Conservation (phyloP, 1,140 invertebrate genomes). For the Drosophila setifemur region DNA sequence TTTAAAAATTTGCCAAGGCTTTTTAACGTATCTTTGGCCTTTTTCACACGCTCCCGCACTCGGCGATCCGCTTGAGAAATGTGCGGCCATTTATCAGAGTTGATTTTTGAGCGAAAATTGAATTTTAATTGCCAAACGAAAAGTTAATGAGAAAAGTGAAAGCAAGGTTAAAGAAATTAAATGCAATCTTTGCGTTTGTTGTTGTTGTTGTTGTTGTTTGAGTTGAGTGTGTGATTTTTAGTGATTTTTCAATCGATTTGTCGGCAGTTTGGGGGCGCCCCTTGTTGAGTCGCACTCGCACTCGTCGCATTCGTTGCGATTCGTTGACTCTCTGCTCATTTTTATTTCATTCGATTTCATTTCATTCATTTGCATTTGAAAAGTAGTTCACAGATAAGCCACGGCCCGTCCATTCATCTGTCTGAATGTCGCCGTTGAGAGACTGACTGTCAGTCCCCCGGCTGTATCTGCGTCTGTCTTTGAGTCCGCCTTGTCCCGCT, state of each 20-base stretch:
- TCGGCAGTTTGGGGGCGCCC: constrained; percentile 30
- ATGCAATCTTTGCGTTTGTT: constrained; percentile 35
- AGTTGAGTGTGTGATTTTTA: constrained; percentile 16
- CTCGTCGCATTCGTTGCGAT: constrained; percentile 34
- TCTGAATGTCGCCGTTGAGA: constrained; percentile 9
- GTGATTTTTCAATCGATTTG: constrained; percentile 71
- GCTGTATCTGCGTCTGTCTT: not conserved
- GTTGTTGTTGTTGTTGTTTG: constrained; percentile 35
- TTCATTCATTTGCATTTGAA: constrained; percentile 60
- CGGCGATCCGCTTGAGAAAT: constrained; percentile 47
- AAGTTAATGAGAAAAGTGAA: constrained; percentile 81
- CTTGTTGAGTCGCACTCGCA: constrained; percentile 47
- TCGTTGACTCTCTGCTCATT: constrained; percentile 32
- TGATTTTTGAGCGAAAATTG: constrained; percentile 63
- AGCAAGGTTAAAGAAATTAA: constrained; percentile 80
- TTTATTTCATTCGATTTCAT: constrained; percentile 36
- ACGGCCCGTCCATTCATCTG: constrained; percentile 26
- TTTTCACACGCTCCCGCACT: constrained; percentile 73
- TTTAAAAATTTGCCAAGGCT: constrained; percentile 72
- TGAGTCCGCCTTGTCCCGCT: constrained; percentile 21
- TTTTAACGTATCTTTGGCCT: constrained; percentile 62
- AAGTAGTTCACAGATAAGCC: constrained; percentile 74
- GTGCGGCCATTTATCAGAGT: constrained; percentile 64
- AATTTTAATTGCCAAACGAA: constrained; percentile 79
- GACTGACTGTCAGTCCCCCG: constrained; percentile 3